Evolutionary conservation across 2,888 invertebrate genomes (phyloP), one percentile per base, ranked within the genome.

Genomic region (Sminthurinus aureus): DNA sequence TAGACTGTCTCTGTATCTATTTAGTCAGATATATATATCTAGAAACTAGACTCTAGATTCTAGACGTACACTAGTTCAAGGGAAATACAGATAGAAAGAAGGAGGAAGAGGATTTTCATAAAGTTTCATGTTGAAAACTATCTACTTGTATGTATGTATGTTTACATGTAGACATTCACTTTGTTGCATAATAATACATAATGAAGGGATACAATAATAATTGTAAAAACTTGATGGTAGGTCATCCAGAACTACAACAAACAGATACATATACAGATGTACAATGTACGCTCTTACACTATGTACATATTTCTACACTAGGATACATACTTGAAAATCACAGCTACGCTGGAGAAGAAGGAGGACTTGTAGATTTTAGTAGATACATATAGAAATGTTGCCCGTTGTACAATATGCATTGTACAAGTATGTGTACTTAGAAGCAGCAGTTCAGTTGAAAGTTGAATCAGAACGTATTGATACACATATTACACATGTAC

Each of bases 31-130:
- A n/a, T n/a, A n/a, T n/a, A n/a, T n/a, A n/a, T n/a, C n/a, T n/a
- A n/a, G n/a, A n/a, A n/a, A n/a, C n/a, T n/a, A n/a, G n/a, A n/a
- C n/a, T n/a, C n/a, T n/a, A n/a, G n/a, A n/a, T 38, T 38, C 6
- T 38, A 1, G 38, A 38, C 6, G 6, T 38, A 38, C 38, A 38
- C 3, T 1, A 38, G 38, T 38, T 38, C 6, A 38, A 38, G 38
- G 38, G 38, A 38, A 38, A 38, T 50, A 58, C 58, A 76, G 76
- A 50, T 58, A 38, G 1, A 51, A 8, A 67, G 69, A n/a, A n/a
- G n/a, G 69, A 67, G 69, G 69, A 76, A 38, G 76, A 52, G 52
- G 76, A 52, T 51, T n/a, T n/a, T 52, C 52, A 52, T 51, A 18
- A 52, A 8, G 38, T 74, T 74, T 15, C 50, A 15, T 13, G 52